Percentiles rank a stretch among this genome's conserved stretches.
phyloP scores from a whole-genome alignment of 2,888 invertebrate genomes.

The Hoplodrina blanda region DNA sequence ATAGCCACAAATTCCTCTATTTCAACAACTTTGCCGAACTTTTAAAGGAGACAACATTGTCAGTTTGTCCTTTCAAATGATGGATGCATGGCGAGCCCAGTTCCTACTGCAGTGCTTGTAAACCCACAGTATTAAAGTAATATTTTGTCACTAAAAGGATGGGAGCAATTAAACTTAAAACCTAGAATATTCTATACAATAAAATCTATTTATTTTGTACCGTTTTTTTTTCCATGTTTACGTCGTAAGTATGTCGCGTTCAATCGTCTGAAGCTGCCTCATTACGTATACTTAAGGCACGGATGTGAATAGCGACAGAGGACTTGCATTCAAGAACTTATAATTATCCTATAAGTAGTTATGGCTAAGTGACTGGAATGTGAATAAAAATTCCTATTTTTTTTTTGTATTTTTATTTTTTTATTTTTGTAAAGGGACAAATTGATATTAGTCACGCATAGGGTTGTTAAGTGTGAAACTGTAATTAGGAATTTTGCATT shows the following conservation, averaged over 20 bases:
- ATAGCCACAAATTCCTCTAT: too few species aligned
- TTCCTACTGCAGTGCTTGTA: neutral
- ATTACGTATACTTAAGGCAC: slow-evolving; percentile 44
- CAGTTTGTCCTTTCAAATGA: neutral
- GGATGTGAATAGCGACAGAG: slow-evolving; percentile 47
- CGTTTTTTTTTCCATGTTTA: slow-evolving; percentile 2
- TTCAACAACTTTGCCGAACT: too few species aligned
- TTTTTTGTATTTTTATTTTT: slow-evolving; percentile 19
- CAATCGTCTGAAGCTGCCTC: slow-evolving; percentile 27
- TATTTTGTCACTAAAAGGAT: slow-evolving; percentile 39
- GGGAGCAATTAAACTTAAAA: slow-evolving; percentile 20
- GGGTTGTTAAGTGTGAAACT: neutral
- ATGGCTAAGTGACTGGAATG: slow-evolving; percentile 22
- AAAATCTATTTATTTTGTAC: slow-evolving; percentile 12
- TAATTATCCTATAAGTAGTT: slow-evolving; percentile 41
- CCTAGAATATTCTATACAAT: slow-evolving; percentile 9
- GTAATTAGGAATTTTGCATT: neutral
- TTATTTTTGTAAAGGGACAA: slow-evolving; percentile 8
- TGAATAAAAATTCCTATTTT: slow-evolving; percentile 26
- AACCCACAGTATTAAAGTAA: neutral
- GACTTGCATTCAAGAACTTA: slow-evolving; percentile 45
- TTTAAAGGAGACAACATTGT: neutral
- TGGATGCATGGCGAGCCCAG: neutral
- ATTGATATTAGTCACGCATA: slow-evolving; percentile 21
- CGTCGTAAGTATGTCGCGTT: slow-evolving; percentile 27